Evolutionary conservation across 2,797 vertebrate species (phyloP).

Genomic region (Amniataba percoides): DNA sequence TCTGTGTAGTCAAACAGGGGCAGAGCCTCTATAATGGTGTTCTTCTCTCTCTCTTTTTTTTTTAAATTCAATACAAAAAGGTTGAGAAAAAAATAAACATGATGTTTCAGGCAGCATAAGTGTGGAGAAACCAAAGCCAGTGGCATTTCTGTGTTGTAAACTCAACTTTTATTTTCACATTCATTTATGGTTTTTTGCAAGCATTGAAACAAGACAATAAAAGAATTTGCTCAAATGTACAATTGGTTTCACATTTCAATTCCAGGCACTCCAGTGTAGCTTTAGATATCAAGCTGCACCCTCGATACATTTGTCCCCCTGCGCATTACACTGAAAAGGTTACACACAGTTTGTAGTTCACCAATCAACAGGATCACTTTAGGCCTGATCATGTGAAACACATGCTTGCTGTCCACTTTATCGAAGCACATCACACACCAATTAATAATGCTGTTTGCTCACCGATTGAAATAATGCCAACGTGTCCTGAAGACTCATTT

Average conservation of each 20-base stretch:
- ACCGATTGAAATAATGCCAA: conserved; percentile 52
- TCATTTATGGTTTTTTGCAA: conserved; percentile 84
- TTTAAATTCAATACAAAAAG: conserved; percentile 81
- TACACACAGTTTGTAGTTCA: conserved; percentile 10
- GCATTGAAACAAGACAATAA: conserved; percentile 85
- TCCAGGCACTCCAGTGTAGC: conserved; percentile 50
- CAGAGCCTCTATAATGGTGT: conserved; percentile 92
- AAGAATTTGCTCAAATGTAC: conserved; percentile 84
- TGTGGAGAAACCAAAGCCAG: conserved; percentile 88
- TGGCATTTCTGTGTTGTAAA: conserved; percentile 86
- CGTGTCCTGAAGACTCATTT: conserved; percentile 76
- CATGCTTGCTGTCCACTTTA: conserved; percentile 36
- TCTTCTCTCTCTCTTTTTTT: conserved; percentile 73
- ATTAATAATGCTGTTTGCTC: conserved; percentile 79
- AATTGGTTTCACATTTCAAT: conserved; percentile 82
- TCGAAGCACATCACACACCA: conserved; percentile 28
- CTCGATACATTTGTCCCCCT: conserved; percentile 39
- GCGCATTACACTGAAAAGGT: conserved; percentile 41
- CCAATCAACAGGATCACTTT: not conserved
- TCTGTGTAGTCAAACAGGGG: conserved; percentile 91
- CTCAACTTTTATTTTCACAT: conserved; percentile 83
- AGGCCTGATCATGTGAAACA: conserved; percentile 31
- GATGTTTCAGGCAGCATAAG: conserved; percentile 88
- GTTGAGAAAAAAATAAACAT: conserved; percentile 73
- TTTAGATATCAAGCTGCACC: conserved; percentile 27